These are phyloP conservation scores for Drosophila albomicans DNA, from an alignment of 1,140 invertebrate genomes.

Conservation along the genomic window DNA sequence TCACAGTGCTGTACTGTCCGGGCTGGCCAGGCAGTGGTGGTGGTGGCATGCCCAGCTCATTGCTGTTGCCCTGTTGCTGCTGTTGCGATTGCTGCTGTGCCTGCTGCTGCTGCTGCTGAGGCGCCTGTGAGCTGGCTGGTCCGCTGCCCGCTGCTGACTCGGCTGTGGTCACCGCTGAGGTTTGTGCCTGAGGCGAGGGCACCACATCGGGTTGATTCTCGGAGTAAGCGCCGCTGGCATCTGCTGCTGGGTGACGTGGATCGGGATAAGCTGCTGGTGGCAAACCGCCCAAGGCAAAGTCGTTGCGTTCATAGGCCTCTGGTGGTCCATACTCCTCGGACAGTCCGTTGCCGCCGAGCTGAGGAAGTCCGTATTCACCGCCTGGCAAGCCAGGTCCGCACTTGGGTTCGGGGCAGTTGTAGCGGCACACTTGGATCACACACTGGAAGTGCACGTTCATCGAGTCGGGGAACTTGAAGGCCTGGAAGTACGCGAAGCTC, in stretches of 20 bases:
- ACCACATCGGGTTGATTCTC: constrained; percentile 93
- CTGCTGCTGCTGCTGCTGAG: constrained; percentile 84
- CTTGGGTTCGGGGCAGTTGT: constrained; percentile 96
- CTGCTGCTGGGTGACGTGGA: constrained; percentile 92
- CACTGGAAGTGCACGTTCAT: constrained; percentile 99
- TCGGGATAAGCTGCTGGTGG: constrained; percentile 92
- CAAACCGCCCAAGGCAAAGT: constrained; percentile 91
- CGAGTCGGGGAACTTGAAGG: constrained; percentile 98
- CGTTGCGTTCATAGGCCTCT: constrained; percentile 87
- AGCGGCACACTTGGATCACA: constrained; percentile 97
- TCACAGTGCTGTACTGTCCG: constrained; percentile 91
- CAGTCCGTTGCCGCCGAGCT: constrained; percentile 86
- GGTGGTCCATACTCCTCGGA: constrained; percentile 89
- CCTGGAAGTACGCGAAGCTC: constrained; percentile 97
- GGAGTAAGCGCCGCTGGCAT: constrained; percentile 90
- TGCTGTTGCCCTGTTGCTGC: constrained; percentile 56
- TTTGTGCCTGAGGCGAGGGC: constrained; percentile 91
- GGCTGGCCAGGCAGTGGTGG: constrained; percentile 92
- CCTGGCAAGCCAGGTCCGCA: constrained; percentile 88
- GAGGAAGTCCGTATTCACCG: constrained; percentile 89
- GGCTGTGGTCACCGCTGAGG: constrained; percentile 85
- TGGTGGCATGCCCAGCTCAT: constrained; percentile 91
- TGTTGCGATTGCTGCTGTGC: constrained; percentile 90
- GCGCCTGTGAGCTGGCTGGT: constrained; percentile 88
- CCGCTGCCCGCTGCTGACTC: constrained; percentile 66